Evolutionary conservation across 2,113 vertebrate genomes (phyloP), one percentile per base, ranked within the genome.

Genomic region (Panthera leo): DNA sequence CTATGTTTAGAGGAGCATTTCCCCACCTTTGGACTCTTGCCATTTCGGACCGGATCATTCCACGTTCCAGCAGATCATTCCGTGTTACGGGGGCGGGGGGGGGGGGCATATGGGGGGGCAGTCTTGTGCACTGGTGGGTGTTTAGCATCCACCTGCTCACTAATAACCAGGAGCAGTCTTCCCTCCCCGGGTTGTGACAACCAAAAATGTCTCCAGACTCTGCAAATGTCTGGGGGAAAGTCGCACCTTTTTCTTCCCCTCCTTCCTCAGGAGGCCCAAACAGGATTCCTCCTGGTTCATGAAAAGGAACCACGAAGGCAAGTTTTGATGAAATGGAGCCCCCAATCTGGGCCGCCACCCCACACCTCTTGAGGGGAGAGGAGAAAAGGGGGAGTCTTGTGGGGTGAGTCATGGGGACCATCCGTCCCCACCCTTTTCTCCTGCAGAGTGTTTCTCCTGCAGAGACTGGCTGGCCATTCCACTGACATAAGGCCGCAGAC

Each of bases 401-500:
- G 55, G 58, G 21, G 58, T 7, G 19, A 8, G 16, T 16, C 25
- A 5, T 27, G 29, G 13, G 25, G 27, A 27, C 34, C 0, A 27
- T 19, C 29, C 0, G 23, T 29, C 10, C 65, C n/a, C 48, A 34
- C 19, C 25, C 25, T 4, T 3, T 34, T 42, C 31, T 78, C 25
- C 80, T 29, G 31, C 19, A 7, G 42, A 39, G 79, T 21, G 9
- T 25, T 45, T 29, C 39, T 39, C 39, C 39, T 39, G 39, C 39
- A 39, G 58, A 76, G 34, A 5, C 11, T 10, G 53, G 67, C 53
- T 51, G 65, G 53, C 39, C 55, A 14, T 36, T 58, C 42, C 23
- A 34, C 15, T 5, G 34, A 31, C 34, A 10, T 21, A 51, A 34
- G 39, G 2, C 31, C 0, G 0, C 1, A 0, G 55, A 19, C 34